phyloP scores from a whole-genome alignment of 2,797 vertebrate species.

The Epinephelus coioides region DNA sequence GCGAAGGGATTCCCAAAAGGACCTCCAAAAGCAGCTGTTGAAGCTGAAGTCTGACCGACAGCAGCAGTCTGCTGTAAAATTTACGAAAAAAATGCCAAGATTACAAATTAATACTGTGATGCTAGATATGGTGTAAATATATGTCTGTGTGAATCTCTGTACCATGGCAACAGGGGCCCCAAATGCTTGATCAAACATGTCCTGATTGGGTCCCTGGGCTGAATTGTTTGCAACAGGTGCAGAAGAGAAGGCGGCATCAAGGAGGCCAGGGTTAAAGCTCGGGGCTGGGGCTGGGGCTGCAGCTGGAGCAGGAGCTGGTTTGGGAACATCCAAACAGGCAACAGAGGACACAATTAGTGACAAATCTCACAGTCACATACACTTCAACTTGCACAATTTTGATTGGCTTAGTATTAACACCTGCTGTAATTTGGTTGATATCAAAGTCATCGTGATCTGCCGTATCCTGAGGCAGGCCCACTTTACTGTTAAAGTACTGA shows the following conservation, averaged over 20 bases:
- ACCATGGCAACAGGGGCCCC: slow-evolving; percentile 84
- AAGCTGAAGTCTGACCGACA: slow-evolving; percentile 67
- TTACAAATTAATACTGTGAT: not conserved
- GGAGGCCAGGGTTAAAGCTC: slow-evolving; percentile 52
- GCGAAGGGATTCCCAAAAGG: slow-evolving; percentile 92
- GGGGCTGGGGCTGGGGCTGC: slow-evolving; percentile 54
- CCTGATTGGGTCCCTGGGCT: slow-evolving; percentile 58
- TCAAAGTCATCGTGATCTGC: slow-evolving; percentile 88
- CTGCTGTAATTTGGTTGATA: slow-evolving; percentile 82
- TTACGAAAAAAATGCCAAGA: not conserved
- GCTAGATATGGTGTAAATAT: not conserved
- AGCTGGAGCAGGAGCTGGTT: slow-evolving; percentile 65
- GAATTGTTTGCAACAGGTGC: slow-evolving; percentile 50
- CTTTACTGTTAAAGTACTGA: slow-evolving; percentile 89
- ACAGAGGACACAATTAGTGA: slow-evolving; percentile 26
- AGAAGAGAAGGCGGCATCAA: slow-evolving; percentile 75
- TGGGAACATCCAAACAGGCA: slow-evolving; percentile 80
- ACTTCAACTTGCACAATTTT: not conserved
- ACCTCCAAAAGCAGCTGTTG: slow-evolving; percentile 84
- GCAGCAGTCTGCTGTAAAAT: slow-evolving; percentile 55
- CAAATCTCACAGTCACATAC: not conserved
- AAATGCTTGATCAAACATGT: slow-evolving; percentile 88
- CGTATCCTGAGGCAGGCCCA: slow-evolving; percentile 85
- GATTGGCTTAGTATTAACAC: slow-evolving; percentile 78
- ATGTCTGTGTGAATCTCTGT: slow-evolving; percentile 32